Base-by-base conservation (phyloP, 2,113 vertebrate genomes). In the Lasiurus borealis region DNA sequence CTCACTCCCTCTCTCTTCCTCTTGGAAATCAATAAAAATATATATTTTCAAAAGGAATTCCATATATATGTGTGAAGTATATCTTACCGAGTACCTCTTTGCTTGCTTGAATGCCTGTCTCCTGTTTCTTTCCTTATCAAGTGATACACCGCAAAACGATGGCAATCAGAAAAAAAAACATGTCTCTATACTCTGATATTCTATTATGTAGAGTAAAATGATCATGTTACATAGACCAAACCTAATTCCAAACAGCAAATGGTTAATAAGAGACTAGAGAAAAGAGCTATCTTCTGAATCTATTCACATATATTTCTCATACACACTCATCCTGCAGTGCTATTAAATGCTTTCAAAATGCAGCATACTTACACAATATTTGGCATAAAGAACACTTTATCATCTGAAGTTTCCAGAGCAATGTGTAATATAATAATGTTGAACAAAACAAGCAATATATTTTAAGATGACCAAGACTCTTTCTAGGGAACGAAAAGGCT, bases 371-470 rank as follows among this genome's bases (percentile, higher is more conserved):
- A n/a, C 15, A 76, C 8, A 80, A 78, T 27, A 87, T 44, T 86
- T 4, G 16, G 18, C 52, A 73, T 34, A 59, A 82, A 71, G 36
- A 85, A 4, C 40, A 69, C 4, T 48, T 91, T 82, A 46, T 52
- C 21, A 92, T 50, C 34, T 83, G 15, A 25, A 69, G 80, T 92
- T 92, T 91, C 52, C 31, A 27, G 62, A 16, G 34, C 23, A 59
- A 80, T 84, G 34, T 76, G 40, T 92, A 77, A 92, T 90, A 48
- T 44, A 86, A 86, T 83, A 77, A 96, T 81, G 13, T 85, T 23
- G 31, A 93, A 72, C 52, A 80, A 64, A 97, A 93, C 8, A 94
- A 93, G 52, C 64, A 80, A 91, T 86, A 29, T 54, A 93, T 88
- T 93, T 93, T 76, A 90, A 71, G 31, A 90, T 69, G 36, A 10